Percentiles rank a stretch among this genome's conserved stretches.
Conservation (phyloP, 2,113 vertebrate genomes). For the Theristicus caerulescens region DNA sequence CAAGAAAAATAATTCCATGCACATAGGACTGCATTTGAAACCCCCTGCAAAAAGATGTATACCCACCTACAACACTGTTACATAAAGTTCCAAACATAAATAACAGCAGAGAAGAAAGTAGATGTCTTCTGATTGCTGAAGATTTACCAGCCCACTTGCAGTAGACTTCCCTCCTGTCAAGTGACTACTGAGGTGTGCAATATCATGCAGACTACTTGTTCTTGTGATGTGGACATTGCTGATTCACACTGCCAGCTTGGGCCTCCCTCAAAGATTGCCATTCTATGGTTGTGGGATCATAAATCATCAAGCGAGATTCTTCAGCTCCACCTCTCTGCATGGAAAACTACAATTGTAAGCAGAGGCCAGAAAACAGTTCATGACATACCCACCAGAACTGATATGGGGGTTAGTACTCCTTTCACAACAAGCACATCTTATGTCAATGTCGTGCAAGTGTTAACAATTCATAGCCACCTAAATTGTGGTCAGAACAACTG, state of each 20-base stretch:
- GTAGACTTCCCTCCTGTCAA: not conserved
- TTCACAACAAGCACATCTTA: not conserved
- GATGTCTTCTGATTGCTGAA: not conserved
- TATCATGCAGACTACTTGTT: not conserved
- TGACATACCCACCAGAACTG: not conserved
- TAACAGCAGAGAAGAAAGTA: not conserved
- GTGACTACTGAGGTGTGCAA: not conserved
- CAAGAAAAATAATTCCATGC: not conserved
- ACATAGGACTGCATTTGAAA: not conserved
- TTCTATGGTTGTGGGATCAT: not conserved
- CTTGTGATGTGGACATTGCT: not conserved
- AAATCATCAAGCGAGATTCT: not conserved
- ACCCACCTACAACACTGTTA: not conserved
- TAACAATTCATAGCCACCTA: not conserved
- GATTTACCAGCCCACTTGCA: not conserved
- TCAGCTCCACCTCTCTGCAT: not conserved
- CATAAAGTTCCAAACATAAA: not conserved
- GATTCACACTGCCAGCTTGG: fast-evolving
- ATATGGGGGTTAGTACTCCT: not conserved
- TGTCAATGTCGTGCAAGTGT: not conserved
- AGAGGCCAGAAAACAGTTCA: not conserved
- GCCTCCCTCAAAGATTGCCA: not conserved
- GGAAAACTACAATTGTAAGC: not conserved
- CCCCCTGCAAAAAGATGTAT: not conserved
- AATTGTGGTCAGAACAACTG: not conserved